These are phyloP conservation scores for Leptinotarsa haldemani DNA, from an alignment of 2,888 invertebrate genomes.

Conservation along the genomic window DNA sequence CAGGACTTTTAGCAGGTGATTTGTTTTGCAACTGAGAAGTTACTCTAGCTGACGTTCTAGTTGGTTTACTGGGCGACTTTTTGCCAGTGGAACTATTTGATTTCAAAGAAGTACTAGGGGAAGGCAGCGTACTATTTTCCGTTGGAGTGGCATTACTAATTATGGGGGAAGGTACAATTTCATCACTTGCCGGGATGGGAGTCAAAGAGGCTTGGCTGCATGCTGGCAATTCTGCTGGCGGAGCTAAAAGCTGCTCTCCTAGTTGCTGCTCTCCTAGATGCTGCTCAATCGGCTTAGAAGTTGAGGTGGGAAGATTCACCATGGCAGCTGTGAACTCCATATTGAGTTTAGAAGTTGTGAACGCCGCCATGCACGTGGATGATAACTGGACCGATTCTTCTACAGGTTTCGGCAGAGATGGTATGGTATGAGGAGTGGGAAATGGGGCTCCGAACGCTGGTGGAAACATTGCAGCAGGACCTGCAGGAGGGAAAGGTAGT, in stretches of 20 bases:
- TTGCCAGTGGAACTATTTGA: conserved; percentile 64
- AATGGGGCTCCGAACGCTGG: conserved; percentile 72
- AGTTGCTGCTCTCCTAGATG: conserved; percentile 44
- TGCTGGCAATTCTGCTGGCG: conserved; percentile 34
- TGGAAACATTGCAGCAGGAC: conserved; percentile 74
- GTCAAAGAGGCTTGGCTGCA: conserved; percentile 27
- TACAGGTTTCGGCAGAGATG: conserved; percentile 69
- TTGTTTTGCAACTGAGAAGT: conserved; percentile 73
- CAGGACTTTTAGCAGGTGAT: conserved; percentile 70
- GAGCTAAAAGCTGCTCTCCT: conserved; percentile 38
- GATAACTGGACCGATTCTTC: conserved; percentile 68
- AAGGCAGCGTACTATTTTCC: conserved; percentile 60
- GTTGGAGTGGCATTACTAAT: conserved; percentile 54
- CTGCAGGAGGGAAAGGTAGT: conserved; percentile 76
- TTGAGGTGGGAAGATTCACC: conserved; percentile 72
- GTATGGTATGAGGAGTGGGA: conserved; percentile 68
- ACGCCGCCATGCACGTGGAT: conserved; percentile 78
- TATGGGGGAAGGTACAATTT: conserved; percentile 52
- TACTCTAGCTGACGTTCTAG: conserved; percentile 73
- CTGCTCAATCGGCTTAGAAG: conserved; percentile 42
- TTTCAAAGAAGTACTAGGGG: conserved; percentile 63
- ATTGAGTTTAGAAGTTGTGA: conserved; percentile 85
- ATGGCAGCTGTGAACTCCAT: conserved; percentile 84
- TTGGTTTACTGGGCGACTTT: conserved; percentile 72
- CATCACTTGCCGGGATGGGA: conserved; percentile 46